phyloP scores from a whole-genome alignment of 2,888 invertebrate species.

The Apodemia zela region DNA sequence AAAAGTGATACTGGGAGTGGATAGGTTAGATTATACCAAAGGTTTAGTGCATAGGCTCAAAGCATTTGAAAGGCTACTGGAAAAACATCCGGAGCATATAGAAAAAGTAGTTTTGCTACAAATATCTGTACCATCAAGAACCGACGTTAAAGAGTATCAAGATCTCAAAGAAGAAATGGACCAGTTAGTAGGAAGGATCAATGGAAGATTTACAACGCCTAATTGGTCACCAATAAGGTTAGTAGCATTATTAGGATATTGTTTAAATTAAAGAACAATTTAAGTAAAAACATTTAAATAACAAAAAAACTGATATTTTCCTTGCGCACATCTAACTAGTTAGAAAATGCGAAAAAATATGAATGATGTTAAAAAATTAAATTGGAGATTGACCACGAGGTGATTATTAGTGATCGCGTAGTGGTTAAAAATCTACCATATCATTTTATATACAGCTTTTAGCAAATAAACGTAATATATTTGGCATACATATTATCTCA shows the following conservation, averaged over 20 bases:
- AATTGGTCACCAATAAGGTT: conserved; percentile 94
- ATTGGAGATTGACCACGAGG: too few species aligned
- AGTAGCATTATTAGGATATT: conserved; percentile 21
- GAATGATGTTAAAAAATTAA: too few species aligned
- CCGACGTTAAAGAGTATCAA: conserved; percentile 94
- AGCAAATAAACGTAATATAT: too few species aligned
- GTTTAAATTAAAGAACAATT: too few species aligned
- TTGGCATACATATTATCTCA: too few species aligned
- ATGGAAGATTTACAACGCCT: conserved; percentile 93
- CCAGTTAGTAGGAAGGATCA: conserved; percentile 92
- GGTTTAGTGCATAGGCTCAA: conserved; percentile 90
- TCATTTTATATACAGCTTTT: too few species aligned
- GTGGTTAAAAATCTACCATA: too few species aligned
- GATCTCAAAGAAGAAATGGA: conserved; percentile 95
- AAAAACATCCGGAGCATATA: conserved; percentile 91
- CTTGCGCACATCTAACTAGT: too few species aligned
- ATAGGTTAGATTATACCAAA: conserved; percentile 94
- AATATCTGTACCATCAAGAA: conserved; percentile 93
- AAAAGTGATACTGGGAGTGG: conserved; percentile 92
- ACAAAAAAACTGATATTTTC: too few species aligned
- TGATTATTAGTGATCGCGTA: too few species aligned
- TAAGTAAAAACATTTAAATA: too few species aligned
- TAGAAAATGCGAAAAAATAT: too few species aligned
- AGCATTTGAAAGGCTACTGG: conserved; percentile 89
- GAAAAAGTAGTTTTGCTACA: conserved; percentile 91